These are phyloP conservation scores for Diplodus sargus DNA, from an alignment of 2,797 vertebrate species.

Conservation along the genomic window DNA sequence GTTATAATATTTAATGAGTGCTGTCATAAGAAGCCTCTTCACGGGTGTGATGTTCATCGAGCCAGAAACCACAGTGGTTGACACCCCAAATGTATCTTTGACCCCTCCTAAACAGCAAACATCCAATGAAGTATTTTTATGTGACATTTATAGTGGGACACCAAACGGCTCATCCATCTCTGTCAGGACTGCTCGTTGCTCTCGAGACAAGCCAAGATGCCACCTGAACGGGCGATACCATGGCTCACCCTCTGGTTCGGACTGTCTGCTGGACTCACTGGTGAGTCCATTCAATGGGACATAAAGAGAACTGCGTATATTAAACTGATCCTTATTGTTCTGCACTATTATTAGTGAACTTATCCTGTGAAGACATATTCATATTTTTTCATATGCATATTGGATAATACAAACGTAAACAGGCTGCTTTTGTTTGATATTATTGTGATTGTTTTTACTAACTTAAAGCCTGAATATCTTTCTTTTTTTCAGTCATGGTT, in stretches of 20 bases:
- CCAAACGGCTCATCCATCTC: slow-evolving; percentile 1
- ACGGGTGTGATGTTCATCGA: slow-evolving; percentile 37
- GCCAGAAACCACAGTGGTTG: slow-evolving; percentile 25
- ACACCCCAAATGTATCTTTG: slow-evolving; percentile 39
- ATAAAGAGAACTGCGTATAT: background rate
- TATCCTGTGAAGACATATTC: background rate
- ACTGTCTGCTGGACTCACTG: slow-evolving; percentile 10
- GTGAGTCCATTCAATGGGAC: slow-evolving; percentile 51
- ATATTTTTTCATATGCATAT: background rate
- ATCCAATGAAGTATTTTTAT: slow-evolving; percentile 59
- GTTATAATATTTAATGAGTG: slow-evolving; percentile 1
- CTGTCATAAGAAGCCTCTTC: slow-evolving; percentile 28
- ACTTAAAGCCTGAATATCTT: background rate
- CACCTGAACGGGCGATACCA: slow-evolving; percentile 52
- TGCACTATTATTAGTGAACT: background rate
- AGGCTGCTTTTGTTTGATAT: slow-evolving; percentile 10
- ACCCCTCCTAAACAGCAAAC: slow-evolving; percentile 74
- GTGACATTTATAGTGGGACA: background rate
- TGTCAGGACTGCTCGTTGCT: slow-evolving; percentile 32
- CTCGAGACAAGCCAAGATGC: slow-evolving; percentile 56
- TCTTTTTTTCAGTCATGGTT: slow-evolving; percentile 41
- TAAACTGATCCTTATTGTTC: background rate
- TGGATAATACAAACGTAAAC: background rate
- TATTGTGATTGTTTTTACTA: background rate
- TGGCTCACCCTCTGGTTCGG: slow-evolving; percentile 65